Percentiles rank a stretch among this genome's conserved stretches.
These are phyloP conservation scores for Lucifuga dentata DNA, from an alignment of 2,113 vertebrate genomes.

Conservation along the genomic window DNA sequence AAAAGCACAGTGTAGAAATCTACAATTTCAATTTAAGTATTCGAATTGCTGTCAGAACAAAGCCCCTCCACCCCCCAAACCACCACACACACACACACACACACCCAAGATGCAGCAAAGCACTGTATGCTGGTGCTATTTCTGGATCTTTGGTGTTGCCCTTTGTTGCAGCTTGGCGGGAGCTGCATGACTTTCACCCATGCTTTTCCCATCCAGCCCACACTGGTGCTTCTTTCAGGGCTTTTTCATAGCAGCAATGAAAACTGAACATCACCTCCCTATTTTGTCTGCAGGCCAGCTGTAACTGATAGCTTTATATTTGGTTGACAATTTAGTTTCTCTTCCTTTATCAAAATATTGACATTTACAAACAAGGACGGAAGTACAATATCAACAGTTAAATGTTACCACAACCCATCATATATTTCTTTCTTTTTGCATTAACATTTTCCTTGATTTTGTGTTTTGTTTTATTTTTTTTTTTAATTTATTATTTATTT, in stretches of 20 bases:
- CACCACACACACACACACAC: background rate
- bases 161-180: slow-evolving; percentile 50
- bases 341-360: slow-evolving; percentile 10
- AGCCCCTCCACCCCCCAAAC: too few species aligned
- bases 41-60: too few species aligned
- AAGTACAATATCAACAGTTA: slow-evolving; percentile 2
- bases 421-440: too few species aligned
- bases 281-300: slow-evolving; percentile 1
- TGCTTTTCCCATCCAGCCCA: slow-evolving; percentile 21
- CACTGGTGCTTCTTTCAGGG: slow-evolving; percentile 30
- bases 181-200: slow-evolving; percentile 60
- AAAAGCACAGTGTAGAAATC: too few species aligned
- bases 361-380: slow-evolving; percentile 1
- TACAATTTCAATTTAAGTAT: too few species aligned
- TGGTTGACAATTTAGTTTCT: slow-evolving; percentile 5
- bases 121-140: slow-evolving; percentile 52
- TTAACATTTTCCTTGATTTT: too few species aligned
- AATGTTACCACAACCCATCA: too few species aligned
- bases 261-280: slow-evolving; percentile 29
- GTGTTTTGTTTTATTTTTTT: too few species aligned
- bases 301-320: slow-evolving; percentile 3
- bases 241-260: slow-evolving; percentile 4
- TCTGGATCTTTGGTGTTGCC: slow-evolving; percentile 43
- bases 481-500: too few species aligned
- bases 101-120: background rate